Evolutionary conservation across 2,888 invertebrate species (phyloP), one percentile per base, ranked within the genome.

Genomic region (Oscheius sp.): DNA sequence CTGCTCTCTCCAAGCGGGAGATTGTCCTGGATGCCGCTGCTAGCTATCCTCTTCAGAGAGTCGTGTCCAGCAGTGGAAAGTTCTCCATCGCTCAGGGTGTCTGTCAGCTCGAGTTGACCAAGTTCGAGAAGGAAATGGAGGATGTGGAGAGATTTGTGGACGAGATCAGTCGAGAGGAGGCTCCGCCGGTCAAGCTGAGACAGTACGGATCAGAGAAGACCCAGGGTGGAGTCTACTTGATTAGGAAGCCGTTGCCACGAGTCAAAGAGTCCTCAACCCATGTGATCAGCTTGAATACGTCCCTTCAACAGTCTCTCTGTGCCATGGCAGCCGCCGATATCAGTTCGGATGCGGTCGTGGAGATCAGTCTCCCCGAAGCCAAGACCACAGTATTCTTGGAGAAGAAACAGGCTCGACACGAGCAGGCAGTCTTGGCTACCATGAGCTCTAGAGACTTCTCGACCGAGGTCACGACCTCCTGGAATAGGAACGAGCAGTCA

Each of bases 101-200:
- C 21, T 76, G 78, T 58, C 72, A 74, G 21, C 21, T 77, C 60
- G 68, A 66, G 10, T 70, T 81, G 58, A 66, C 50, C 33, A 82
- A 75, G 50, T 72, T 70, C 21, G 75, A 76, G 33, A 71, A 79
- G 57, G 77, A 79, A 53, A 60, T 83, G 51, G 80, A 77, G 55
- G 81, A 83, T 21, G 78, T 81, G 33, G 83, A 81, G 35, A 75
- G 73, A 55, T 59, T 83, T 1, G 77, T 84, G 3, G 83, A 83
- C 59, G 81, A 82, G 66, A 78, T 79, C 32, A 80, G 76, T 60
- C n/a, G 70, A 55, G 80, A 82, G 51, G 75, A 80, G 63, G 75
- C 65, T n/a, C 35, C 11, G 10, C 77, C 70, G 10, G 77, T 60
- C 33, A 74, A 62, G 33, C 76, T 81, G 51, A 70, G 75, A 57